phyloP scores from a whole-genome alignment of 2,113 vertebrate species.

The Oryctolagus cuniculus region DNA sequence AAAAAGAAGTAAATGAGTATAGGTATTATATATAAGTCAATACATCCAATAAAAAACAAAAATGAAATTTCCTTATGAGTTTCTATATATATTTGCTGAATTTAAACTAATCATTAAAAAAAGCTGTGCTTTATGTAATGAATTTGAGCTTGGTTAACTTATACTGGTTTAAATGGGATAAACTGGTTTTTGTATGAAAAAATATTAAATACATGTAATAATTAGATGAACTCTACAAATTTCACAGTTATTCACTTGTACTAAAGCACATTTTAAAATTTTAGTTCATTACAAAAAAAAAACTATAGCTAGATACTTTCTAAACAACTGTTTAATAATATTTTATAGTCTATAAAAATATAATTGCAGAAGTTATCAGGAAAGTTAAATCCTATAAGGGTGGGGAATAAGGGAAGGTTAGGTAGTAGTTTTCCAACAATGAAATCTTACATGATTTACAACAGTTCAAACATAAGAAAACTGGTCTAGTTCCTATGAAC shows the following conservation, averaged over 20 bases:
- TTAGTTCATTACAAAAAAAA: slow-evolving; percentile 57
- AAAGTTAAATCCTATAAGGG: slow-evolving; percentile 47
- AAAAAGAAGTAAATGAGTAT: background rate
- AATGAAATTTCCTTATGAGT: background rate
- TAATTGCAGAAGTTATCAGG: slow-evolving; percentile 33
- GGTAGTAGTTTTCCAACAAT: slow-evolving; percentile 35
- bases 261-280: slow-evolving; percentile 46
- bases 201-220: slow-evolving; percentile 13
- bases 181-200: background rate
- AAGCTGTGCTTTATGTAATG: slow-evolving; percentile 30
- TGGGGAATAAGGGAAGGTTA: background rate
- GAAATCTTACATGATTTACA: slow-evolving; percentile 51
- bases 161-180: background rate
- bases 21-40: background rate
- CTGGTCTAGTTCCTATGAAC: background rate
- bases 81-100: slow-evolving; percentile 37
- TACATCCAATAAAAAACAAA: background rate
- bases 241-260: slow-evolving; percentile 16
- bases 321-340: slow-evolving; percentile 18
- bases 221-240: background rate
- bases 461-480: slow-evolving; percentile 37
- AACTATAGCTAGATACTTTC: slow-evolving; percentile 21
- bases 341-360: slow-evolving; percentile 67
- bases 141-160: slow-evolving; percentile 30
- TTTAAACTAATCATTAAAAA: slow-evolving; percentile 46